phyloP scores from a whole-genome alignment of 1,140 invertebrate species.

The Cryptotermes secundus region DNA sequence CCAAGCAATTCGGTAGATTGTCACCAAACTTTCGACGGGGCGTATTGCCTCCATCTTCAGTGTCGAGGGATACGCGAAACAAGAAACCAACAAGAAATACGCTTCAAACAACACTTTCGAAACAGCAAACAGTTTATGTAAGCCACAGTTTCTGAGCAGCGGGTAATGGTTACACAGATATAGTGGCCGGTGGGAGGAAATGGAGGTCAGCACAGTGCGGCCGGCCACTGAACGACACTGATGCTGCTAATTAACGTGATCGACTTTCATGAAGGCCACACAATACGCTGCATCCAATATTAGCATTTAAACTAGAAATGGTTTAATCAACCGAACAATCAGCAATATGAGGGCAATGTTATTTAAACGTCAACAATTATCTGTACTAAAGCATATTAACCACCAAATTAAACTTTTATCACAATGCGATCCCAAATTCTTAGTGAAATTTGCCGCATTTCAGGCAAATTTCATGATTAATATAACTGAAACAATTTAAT shows the following conservation, averaged over 20 bases:
- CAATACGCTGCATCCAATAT: not conserved
- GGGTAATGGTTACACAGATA: not conserved
- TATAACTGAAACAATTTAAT: too few species aligned
- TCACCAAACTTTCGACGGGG: too few species aligned
- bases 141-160: not conserved
- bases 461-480: too few species aligned
- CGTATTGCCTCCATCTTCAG: too few species aligned
- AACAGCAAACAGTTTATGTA: too few species aligned
- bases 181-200: not conserved
- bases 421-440: not conserved
- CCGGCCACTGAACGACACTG: not conserved
- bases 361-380: constrained; percentile 18
- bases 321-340: not conserved
- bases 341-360: not conserved
- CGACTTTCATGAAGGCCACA: not conserved
- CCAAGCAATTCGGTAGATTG: too few species aligned
- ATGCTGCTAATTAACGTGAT: not conserved
- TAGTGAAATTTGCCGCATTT: not conserved
- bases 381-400: not conserved
- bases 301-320: constrained; percentile 10
- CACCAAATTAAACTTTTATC: constrained; percentile 1
- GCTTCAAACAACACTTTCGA: too few species aligned
- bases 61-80: too few species aligned
- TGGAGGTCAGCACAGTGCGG: not conserved
- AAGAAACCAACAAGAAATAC: too few species aligned